These are phyloP conservation scores for Patiria pectinifera DNA, from an alignment of 53 echinoderm and acorn worm genomes.

Conservation along the genomic window DNA sequence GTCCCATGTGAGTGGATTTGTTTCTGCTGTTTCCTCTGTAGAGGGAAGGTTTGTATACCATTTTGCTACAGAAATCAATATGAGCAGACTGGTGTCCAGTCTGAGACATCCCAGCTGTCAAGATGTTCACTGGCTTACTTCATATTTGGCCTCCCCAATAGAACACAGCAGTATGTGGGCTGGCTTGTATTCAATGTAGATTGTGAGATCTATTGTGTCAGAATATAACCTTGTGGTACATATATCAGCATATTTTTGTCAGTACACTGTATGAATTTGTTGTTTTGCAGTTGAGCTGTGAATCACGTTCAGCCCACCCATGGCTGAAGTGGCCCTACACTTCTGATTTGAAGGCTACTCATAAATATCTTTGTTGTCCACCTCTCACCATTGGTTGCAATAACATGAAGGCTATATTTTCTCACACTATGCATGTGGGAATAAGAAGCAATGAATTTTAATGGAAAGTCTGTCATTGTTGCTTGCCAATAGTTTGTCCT, in stretches of 20 bases:
- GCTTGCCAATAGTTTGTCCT: not conserved
- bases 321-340: not conserved
- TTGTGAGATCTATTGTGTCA: too few species aligned
- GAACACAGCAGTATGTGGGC: not conserved
- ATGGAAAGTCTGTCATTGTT: conserved; percentile 4
- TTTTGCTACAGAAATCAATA: not conserved
- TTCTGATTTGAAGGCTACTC: conserved; percentile 1
- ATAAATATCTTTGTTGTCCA: conserved; percentile 41
- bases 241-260: not conserved
- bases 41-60: not conserved
- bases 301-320: conserved; percentile 10
- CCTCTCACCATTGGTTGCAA: not conserved
- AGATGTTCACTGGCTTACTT: not conserved
- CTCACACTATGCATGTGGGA: conserved; percentile 21
- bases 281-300: not conserved
- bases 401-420: conserved; percentile 21
- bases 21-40: not conserved
- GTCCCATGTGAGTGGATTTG: too few species aligned
- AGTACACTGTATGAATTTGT: not conserved
- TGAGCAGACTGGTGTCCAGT: not conserved
- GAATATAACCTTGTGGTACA: not conserved
- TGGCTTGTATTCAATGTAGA: too few species aligned
- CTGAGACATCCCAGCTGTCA: not conserved
- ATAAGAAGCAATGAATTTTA: conserved; percentile 14
- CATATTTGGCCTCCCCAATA: not conserved